Evolutionary conservation across 2,888 invertebrate genomes (phyloP), one percentile per base, ranked within the genome.

Genomic region (Rotaria sp.): DNA sequence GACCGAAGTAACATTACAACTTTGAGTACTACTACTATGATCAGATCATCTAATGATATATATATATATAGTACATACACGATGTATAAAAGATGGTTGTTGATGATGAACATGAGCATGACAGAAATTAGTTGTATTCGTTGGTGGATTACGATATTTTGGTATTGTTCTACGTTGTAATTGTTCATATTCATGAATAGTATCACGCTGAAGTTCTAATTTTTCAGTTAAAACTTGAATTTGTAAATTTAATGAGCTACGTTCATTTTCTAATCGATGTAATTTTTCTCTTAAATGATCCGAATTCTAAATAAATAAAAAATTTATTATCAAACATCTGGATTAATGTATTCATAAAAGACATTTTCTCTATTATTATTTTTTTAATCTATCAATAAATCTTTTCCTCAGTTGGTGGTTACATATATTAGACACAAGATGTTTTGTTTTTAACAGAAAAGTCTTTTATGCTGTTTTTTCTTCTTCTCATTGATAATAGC

Each of bases 211-310:
- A 45, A 45, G 45, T 45, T 80, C 80, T n/a, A 80, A 45, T 80
- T 80, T 41, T 45, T 80, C 80, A 21, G 26, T 45, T 80, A 80
- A 80, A 45, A 80, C n/a, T 80, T 80, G 80, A n/a, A 80, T 45
- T 80, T 80, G 80, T 45, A 45, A 80, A 80, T 41, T 80, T 45
- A 80, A 80, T 45, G 45, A 45, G 45, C 80, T 41, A 24, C 80
- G 80, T 45, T 80, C 80, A 80, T 80, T 80, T 80, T 80, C 80
- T 45, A 80, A 45, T 45, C 80, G 45, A 80, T 80, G 80, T n/a
- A 80, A n/a, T 45, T 80, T 80, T 26, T 80, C 80, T 80, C 45
- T 26, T 45, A 80, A 80, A 80, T 45, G 45, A 45, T 80, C 45
- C 18, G 67, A 35, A 67, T 67, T 35, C 67, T 67, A 67, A 67